phyloP scores from a whole-genome alignment of 2,797 vertebrate species.

The Eulemur rubriventer region DNA sequence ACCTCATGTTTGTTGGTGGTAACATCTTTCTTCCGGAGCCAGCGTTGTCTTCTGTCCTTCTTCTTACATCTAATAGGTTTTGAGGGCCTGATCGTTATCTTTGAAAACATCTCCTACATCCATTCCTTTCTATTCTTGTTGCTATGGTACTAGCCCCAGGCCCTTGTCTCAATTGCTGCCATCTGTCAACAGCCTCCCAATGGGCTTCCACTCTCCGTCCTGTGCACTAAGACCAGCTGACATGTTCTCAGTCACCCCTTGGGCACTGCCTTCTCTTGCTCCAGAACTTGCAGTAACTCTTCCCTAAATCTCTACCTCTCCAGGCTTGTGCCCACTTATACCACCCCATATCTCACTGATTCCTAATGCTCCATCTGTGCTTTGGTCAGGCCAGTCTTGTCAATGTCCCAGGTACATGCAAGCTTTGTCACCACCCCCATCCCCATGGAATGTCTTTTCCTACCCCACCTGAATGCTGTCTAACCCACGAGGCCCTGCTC shows the following conservation, averaged over 20 bases:
- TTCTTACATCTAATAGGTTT: not conserved
- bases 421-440: not conserved
- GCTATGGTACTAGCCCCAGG: not conserved
- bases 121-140: not conserved
- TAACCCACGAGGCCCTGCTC: not conserved
- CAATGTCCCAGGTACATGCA: not conserved
- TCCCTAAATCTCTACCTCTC: not conserved
- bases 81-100: not conserved
- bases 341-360: not conserved
- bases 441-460: not conserved
- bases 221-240: not conserved
- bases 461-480: not conserved
- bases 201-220: not conserved
- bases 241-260: not conserved
- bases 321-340: not conserved
- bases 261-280: not conserved
- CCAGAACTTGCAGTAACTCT: not conserved
- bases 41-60: not conserved
- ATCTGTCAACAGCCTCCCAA: not conserved
- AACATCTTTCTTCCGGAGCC: not conserved
- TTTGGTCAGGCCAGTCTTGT: not conserved
- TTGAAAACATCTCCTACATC: not conserved
- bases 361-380: not conserved
- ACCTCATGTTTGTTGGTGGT: not conserved
- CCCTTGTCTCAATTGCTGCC: not conserved